Evolutionary conservation across 2,797 vertebrate species (phyloP), one percentile per base, ranked within the genome.

Genomic region (Heliangelus exortis): DNA sequence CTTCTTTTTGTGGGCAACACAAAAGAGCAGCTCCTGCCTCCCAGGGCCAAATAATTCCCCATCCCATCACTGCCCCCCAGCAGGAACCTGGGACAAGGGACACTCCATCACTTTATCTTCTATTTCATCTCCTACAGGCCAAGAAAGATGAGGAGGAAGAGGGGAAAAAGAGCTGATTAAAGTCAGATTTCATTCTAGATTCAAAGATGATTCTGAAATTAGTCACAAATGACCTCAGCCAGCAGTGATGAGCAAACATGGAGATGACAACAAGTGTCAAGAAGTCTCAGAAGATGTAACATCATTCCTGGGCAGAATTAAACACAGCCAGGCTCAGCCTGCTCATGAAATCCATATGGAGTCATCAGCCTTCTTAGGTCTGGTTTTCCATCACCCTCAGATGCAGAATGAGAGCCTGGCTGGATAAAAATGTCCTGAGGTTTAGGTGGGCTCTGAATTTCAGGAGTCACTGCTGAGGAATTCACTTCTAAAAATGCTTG

Each of bases 261-360:
- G 76, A 69, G 87, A 77, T 73, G 14, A 74, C 84, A 91, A 92
- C 75, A 61, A 47, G 20, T 63, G 89, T 89, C 31, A 4, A 43
- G 85, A 81, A 84, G 72, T 69, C 84, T 82, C 83, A 15, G 63
- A 34, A 10, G 33, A 89, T 2, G 50, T 74, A 61, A 92, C 66
- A 72, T 53, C 50, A 58, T 58, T 91, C 92, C 90, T 84, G 77
- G 82, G 83, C 90, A 81, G 69, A 91, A 92, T 88, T 73, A 88
- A 94, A 84, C 62, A 10, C 82, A 92, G 4, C 20, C 84, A 81
- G 72, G 61, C 92, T 91, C 75, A 54, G 89, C 19, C 59, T 66
- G 62, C 26, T 86, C 89, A 93, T 59, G n/a, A 93, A 65, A 87
- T 33, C 89, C 92, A 89, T 72, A 73, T 66, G 81, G 87, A 74